A percentile compares a stretch with the other conserved stretches of the same genome.
Conservation (phyloP, 1,140 invertebrate species). For the Scaptomyza graminum region DNA sequence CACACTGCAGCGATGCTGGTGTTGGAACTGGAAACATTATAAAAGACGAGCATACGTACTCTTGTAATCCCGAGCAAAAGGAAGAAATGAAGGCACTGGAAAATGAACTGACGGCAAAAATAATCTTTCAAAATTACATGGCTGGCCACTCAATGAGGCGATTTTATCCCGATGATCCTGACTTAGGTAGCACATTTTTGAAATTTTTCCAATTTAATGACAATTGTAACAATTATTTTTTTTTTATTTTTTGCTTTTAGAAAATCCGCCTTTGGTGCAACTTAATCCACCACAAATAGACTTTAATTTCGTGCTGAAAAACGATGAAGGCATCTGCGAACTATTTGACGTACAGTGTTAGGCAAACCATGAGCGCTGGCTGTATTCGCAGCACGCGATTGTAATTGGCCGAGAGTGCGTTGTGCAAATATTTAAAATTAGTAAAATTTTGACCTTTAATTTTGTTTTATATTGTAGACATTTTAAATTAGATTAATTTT, state of each 20-base stretch:
- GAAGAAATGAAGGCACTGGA: slow-evolving; percentile 74
- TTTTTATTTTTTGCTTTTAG: slow-evolving; percentile 40
- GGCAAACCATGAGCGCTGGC: slow-evolving; percentile 25
- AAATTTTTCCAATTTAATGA: background rate
- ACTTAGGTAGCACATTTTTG: slow-evolving; percentile 57
- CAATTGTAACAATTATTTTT: background rate
- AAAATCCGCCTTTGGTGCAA: slow-evolving; percentile 77
- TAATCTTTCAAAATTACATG: slow-evolving; percentile 75
- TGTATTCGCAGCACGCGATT: slow-evolving; percentile 29
- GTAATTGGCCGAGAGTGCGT: slow-evolving; percentile 71
- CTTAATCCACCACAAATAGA: slow-evolving; percentile 78
- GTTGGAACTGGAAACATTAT: slow-evolving; percentile 66
- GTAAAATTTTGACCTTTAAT: slow-evolving; percentile 81
- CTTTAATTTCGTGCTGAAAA: slow-evolving; percentile 76
- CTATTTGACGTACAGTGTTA: slow-evolving; percentile 79
- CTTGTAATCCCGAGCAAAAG: slow-evolving; percentile 74
- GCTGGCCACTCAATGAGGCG: slow-evolving; percentile 71
- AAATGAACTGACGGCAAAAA: slow-evolving; percentile 75
- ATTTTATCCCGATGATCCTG: slow-evolving; percentile 80
- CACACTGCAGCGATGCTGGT: slow-evolving; percentile 62
- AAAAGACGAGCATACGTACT: slow-evolving; percentile 77
- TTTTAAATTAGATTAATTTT: slow-evolving; percentile 74
- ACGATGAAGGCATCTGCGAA: slow-evolving; percentile 80
- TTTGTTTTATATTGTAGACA: slow-evolving; percentile 71
- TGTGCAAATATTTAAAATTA: slow-evolving; percentile 80